Evolutionary conservation across 2,797 vertebrate species (phyloP), one percentile per base, ranked within the genome.

Genomic region (Molossus alvarezi): DNA sequence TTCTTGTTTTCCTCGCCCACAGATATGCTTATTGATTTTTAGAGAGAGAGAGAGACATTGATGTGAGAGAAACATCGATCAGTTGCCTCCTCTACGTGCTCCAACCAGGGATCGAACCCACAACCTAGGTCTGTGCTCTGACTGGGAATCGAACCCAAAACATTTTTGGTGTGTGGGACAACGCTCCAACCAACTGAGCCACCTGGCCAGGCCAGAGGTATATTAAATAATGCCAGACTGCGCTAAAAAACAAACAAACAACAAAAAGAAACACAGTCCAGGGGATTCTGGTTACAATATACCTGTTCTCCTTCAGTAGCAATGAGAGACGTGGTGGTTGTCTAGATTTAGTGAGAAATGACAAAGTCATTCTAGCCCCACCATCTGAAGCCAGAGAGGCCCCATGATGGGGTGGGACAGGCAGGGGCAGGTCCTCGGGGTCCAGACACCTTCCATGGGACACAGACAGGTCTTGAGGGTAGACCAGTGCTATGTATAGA

Each of bases 351-450:
- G 15, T 17, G 23, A 86, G 20, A 88, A 77, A 57, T n/a, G 0
- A 29, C 6, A 79, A 6, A 27, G 93, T 20, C 23, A 83, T 55
- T 91, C 17, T 53, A 55, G 45, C 10, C 33, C 27, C 33, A 48
- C 20, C 9, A 12, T 37, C 48, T 79, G 45, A 73, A 80, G 1
- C 13, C 45, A 82, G 13, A 75, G 20, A 51, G 25, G 9, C 18
- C 3, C 37, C 18, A 12, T 13, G 45, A 33, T 15, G 9, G 12
- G 0, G 12, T 12, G 11, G 9, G 1, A 64, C 1, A 27, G 9
- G 14, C 9, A 53, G 5, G 64, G 17, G 51, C n/a, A 73, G 41
- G 37, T 15, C 14, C 9, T 69, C 23, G 1, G 5, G 3, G 60
- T 77, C 57, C 53, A 91, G 33, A 33, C 9, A 7, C 5, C 14